phyloP scores from a whole-genome alignment of 2,113 vertebrate species.

The Glareola pratincola region DNA sequence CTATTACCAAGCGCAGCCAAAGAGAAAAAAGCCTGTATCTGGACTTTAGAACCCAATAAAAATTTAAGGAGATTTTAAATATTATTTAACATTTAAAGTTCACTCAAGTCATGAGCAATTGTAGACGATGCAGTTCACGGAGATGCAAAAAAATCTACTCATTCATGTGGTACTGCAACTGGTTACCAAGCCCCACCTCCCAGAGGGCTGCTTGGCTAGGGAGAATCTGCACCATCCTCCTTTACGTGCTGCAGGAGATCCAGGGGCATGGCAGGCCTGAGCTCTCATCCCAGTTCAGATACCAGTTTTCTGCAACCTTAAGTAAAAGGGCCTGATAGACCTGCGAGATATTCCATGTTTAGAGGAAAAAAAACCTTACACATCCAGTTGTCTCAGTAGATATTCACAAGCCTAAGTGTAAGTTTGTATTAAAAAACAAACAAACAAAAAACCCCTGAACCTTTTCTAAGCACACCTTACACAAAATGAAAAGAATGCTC shows the following conservation, averaged over 20 bases:
- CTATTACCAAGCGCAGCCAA: background rate
- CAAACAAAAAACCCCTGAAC: background rate
- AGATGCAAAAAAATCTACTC: background rate
- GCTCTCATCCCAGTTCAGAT: background rate
- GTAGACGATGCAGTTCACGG: background rate
- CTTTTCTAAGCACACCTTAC: background rate
- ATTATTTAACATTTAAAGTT: background rate
- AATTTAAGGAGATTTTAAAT: background rate
- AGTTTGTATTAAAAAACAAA: background rate
- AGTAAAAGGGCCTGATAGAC: background rate
- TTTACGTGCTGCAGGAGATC: background rate
- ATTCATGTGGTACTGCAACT: background rate
- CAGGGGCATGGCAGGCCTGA: no score
- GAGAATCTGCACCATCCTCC: background rate
- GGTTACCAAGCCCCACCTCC: background rate
- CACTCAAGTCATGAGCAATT: background rate
- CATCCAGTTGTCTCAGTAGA: background rate
- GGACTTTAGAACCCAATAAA: background rate
- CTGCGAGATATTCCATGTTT: background rate
- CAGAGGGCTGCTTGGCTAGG: background rate
- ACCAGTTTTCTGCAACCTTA: background rate
- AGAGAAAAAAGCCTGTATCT: background rate
- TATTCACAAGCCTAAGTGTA: background rate
- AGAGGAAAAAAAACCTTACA: background rate
- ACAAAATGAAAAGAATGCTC: background rate